These are phyloP conservation scores for Novumbra hubbsi DNA, from an alignment of 2,797 vertebrate genomes.

Conservation along the genomic window DNA sequence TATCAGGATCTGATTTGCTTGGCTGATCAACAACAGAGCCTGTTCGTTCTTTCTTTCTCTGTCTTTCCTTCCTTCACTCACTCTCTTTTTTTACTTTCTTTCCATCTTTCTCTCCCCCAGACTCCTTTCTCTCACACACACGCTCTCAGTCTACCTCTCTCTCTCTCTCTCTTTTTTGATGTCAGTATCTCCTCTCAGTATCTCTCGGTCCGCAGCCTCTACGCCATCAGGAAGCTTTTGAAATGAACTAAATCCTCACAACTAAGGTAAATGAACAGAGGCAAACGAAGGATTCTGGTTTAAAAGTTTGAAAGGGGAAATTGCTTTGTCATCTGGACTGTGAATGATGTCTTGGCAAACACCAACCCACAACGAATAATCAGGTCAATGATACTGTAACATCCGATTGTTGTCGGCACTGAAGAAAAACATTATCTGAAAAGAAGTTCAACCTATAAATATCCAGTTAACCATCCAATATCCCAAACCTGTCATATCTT, in stretches of 20 bases:
- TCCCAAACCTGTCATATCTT: background rate
- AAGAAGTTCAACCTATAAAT: background rate
- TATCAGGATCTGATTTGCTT: constrained; percentile 76
- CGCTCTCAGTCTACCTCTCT: constrained; percentile 27
- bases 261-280: constrained; percentile 64
- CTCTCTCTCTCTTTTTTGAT: constrained; percentile 14
- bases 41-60: constrained; percentile 13
- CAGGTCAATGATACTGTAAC: background rate
- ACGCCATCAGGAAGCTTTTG: constrained; percentile 66
- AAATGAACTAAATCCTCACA: constrained; percentile 82
- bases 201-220: constrained; percentile 36
- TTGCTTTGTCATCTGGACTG: constrained; percentile 26
- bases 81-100: constrained; percentile 12
- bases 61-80: background rate
- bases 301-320: constrained; percentile 35
- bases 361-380: background rate
- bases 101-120: constrained; percentile 7
- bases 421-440: background rate
- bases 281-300: constrained; percentile 52
- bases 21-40: constrained; percentile 71
- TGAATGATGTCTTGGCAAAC: constrained; percentile 17
- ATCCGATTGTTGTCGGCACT: background rate
- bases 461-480: background rate
- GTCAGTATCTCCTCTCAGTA: constrained; percentile 2
- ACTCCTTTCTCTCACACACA: constrained; percentile 15